Evolutionary conservation across 2,113 vertebrate genomes (phyloP).

Genomic region (Aleadryas rufinucha): DNA sequence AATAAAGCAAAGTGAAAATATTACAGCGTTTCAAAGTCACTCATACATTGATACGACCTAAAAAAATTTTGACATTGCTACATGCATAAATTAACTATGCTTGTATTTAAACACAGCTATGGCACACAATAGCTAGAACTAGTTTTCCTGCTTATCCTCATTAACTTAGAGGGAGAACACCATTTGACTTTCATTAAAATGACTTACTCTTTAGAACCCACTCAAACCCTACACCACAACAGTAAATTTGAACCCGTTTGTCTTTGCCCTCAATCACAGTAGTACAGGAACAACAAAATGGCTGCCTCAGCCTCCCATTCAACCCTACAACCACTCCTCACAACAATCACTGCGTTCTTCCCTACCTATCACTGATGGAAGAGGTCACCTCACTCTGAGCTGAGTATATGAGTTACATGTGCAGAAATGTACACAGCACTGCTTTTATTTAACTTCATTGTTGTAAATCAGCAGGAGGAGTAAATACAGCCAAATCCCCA

Average conservation of each 20-base stretch:
- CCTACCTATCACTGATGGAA: not conserved
- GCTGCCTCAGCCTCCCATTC: not conserved
- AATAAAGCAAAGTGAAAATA: not conserved
- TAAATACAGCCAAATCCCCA: not conserved
- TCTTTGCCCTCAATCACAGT: not conserved
- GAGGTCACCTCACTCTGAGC: not conserved
- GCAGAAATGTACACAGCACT: not conserved
- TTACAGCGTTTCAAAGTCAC: not conserved
- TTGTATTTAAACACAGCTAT: not conserved
- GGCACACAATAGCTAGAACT: not conserved
- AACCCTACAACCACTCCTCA: not conserved
- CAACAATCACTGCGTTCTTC: not conserved
- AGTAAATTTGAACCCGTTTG: not conserved
- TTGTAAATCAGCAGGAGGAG: not conserved
- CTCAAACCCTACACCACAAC: not conserved
- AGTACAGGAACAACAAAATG: slow-evolving; percentile 22
- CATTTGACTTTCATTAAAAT: not conserved
- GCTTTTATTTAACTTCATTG: not conserved
- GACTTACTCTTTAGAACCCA: not conserved
- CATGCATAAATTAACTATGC: not conserved
- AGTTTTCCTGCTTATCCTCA: not conserved
- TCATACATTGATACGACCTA: not conserved
- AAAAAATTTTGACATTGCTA: not conserved
- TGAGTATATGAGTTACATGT: rapidly evolving
- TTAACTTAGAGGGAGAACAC: not conserved